phyloP scores from a whole-genome alignment of 2,797 vertebrate species.

The Pangasius macronema region DNA sequence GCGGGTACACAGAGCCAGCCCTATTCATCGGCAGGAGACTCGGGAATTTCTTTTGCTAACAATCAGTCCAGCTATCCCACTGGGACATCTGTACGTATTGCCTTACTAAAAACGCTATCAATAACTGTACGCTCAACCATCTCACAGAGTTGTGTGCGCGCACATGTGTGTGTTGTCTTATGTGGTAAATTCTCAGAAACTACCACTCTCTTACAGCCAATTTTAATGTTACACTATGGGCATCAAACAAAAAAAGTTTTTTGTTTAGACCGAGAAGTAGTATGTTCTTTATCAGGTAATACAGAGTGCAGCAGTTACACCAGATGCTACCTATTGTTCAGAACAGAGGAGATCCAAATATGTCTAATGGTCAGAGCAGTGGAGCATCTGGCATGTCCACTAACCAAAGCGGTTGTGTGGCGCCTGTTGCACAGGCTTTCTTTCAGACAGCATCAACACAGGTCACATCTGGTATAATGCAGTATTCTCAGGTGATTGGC shows the following conservation, averaged over 20 bases:
- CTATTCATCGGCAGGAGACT: slow-evolving; percentile 71
- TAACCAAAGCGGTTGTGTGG: slow-evolving; percentile 69
- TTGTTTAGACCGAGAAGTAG: background rate
- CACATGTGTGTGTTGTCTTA: background rate
- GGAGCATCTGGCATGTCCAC: slow-evolving; percentile 65
- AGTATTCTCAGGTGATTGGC: slow-evolving; percentile 76
- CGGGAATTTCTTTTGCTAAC: slow-evolving; percentile 63
- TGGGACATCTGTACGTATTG: slow-evolving; percentile 67
- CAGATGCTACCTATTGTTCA: slow-evolving; percentile 67
- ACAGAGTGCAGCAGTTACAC: slow-evolving; percentile 61
- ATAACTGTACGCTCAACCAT: background rate
- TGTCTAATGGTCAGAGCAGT: slow-evolving; percentile 70
- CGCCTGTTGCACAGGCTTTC: slow-evolving; percentile 69
- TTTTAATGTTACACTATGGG: background rate
- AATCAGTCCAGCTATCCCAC: slow-evolving; percentile 64
- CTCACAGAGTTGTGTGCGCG: background rate
- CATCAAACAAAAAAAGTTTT: background rate
- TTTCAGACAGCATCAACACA: slow-evolving; percentile 75
- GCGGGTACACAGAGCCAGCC: slow-evolving; percentile 74
- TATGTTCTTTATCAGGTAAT: slow-evolving; percentile 53
- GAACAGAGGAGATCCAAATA: slow-evolving; percentile 63
- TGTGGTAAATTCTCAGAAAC: background rate
- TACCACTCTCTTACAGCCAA: background rate
- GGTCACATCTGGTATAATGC: slow-evolving; percentile 71
- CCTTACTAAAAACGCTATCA: slow-evolving; percentile 4